Conservation (phyloP, 92 coral and sea anemone species). For the Epizoanthus fatuus region DNA sequence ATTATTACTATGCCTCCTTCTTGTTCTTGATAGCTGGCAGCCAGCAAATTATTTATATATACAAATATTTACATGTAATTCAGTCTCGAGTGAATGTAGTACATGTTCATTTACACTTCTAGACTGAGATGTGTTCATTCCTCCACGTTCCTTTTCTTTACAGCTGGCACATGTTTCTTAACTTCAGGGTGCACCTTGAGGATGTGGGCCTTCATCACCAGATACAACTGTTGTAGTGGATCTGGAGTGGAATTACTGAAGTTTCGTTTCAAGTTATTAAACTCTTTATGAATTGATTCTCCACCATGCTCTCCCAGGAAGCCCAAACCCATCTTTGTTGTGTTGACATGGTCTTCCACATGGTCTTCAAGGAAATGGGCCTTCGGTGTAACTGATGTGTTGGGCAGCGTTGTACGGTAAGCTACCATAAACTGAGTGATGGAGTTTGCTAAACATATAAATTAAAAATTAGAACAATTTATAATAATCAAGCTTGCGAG, state of each 20-base stretch:
- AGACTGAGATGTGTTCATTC: no score
- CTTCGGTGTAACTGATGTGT: not conserved
- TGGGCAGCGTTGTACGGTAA: not conserved
- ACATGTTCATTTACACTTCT: no score
- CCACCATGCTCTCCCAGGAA: constrained; percentile 17
- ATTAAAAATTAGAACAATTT: not conserved
- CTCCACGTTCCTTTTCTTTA: no score
- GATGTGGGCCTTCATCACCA: constrained; percentile 16
- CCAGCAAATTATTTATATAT: no score
- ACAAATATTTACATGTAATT: no score
- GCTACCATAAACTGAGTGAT: not conserved
- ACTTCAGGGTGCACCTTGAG: no score
- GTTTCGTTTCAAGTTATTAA: not conserved
- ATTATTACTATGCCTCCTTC: no score
- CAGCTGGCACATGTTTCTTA: no score
- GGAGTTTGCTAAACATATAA: not conserved
- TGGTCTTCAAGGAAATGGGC: constrained; percentile 6
- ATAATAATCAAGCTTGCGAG: no score
- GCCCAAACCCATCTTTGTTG: constrained; percentile 12
- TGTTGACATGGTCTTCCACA: not conserved
- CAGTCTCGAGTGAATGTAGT: no score
- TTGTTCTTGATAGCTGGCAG: no score
- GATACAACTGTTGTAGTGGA: not conserved
- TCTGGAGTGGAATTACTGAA: constrained; percentile 5
- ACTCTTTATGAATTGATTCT: constrained; percentile 12